Conservation (phyloP, 1,140 invertebrate species). For the Lasioglossum baleicum region DNA sequence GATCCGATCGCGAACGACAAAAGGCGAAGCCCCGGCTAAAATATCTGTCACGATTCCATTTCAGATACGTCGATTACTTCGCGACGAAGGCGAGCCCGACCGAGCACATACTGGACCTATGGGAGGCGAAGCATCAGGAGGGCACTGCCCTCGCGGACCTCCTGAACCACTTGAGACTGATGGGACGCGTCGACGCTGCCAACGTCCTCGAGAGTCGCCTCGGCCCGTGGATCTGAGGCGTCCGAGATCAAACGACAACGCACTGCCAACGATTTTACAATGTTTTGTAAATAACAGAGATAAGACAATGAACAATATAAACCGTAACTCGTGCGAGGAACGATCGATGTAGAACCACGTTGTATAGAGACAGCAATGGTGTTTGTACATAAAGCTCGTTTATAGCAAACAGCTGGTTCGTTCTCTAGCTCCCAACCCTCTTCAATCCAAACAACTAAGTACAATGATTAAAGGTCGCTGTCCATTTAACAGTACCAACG, state of each 20-base stretch:
- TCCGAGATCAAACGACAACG: not conserved
- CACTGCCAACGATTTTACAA: conserved; percentile 44
- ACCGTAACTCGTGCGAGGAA: conserved; percentile 25
- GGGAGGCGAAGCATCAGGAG: conserved; percentile 95
- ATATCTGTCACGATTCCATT: conserved; percentile 29
- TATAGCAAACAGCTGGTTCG: conserved; percentile 48
- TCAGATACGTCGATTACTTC: conserved; percentile 96
- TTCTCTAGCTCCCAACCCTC: not conserved
- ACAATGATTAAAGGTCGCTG: too few relatives aligned
- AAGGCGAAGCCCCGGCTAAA: not conserved
- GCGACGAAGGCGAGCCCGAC: conserved; percentile 97
- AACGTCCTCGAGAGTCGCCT: conserved; percentile 92
- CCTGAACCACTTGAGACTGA: conserved; percentile 92
- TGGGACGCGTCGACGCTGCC: conserved; percentile 95
- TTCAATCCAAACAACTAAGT: too few relatives aligned
- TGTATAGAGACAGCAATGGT: conserved; percentile 53
- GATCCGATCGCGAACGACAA: not conserved
- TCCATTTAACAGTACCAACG: too few relatives aligned
- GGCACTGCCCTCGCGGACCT: conserved; percentile 92
- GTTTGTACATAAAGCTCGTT: conserved; percentile 67
- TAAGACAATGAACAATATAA: conserved; percentile 30
- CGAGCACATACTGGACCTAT: conserved; percentile 96
- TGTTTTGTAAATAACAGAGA: conserved; percentile 56
- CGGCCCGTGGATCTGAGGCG: conserved; percentile 84
- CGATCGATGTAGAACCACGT: conserved; percentile 56